Conservation (phyloP, 2,888 invertebrate species). For the Ectropis crepuscularia region DNA sequence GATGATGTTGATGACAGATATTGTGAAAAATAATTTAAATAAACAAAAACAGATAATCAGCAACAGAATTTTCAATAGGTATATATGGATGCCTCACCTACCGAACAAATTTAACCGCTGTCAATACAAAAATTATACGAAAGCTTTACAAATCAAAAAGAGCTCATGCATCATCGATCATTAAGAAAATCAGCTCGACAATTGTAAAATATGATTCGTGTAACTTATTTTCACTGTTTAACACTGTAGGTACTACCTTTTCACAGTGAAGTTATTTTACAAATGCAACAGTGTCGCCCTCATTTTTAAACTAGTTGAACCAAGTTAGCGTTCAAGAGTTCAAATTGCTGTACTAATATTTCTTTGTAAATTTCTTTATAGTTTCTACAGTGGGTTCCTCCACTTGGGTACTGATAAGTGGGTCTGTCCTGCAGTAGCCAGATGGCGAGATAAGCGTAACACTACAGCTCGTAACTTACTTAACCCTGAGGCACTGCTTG, state of each 20-base stretch:
- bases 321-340: not conserved
- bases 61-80: too few species aligned
- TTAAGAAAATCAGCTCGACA: conserved; percentile 61
- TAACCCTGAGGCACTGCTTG: conserved; percentile 52
- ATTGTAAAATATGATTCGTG: conserved; percentile 56
- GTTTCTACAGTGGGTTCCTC: not conserved
- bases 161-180: conserved; percentile 61
- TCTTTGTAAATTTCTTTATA: not conserved
- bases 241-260: too few species aligned
- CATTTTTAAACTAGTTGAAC: not conserved
- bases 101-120: not conserved
- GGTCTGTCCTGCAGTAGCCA: conserved; percentile 66
- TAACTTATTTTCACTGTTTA: too few species aligned
- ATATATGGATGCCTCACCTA: not conserved
- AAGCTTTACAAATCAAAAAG: not conserved
- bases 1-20: too few species aligned
- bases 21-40: too few species aligned
- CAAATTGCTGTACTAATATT: not conserved
- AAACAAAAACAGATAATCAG: too few species aligned
- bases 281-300: too few species aligned
- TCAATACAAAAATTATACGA: not conserved
- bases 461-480: conserved; percentile 51
- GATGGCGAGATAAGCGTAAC: conserved; percentile 75
- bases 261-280: too few species aligned
- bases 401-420: not conserved